Conservation (phyloP, 2,797 vertebrate genomes). For the Pelobates cultripes region DNA sequence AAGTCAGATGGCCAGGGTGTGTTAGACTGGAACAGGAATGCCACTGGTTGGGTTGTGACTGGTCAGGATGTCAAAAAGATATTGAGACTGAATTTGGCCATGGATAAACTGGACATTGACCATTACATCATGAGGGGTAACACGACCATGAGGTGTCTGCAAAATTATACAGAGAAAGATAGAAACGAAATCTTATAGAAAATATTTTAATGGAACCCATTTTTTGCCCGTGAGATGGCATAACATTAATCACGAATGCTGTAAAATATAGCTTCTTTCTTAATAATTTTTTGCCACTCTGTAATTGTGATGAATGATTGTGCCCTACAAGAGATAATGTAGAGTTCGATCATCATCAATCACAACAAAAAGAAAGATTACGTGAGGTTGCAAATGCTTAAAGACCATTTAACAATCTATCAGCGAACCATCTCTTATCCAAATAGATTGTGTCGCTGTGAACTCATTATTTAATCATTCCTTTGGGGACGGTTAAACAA, state of each 20-base stretch:
- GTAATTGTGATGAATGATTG: constrained; percentile 43
- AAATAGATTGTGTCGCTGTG: not conserved
- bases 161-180: no score
- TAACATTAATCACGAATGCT: constrained; percentile 29
- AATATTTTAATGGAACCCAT: not conserved
- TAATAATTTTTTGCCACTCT: constrained; percentile 28
- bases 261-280: not conserved
- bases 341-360: constrained; percentile 39
- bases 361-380: constrained; percentile 21
- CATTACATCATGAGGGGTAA: no score
- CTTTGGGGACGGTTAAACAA: not conserved
- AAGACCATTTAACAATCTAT: constrained; percentile 15
- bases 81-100: no score
- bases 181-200: constrained; percentile 13
- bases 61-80: no score
- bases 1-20: no score
- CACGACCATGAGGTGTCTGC: no score
- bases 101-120: no score
- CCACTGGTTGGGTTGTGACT: no score
- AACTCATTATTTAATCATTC: not conserved
- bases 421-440: not conserved
- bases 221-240: constrained; percentile 11
- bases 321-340: constrained; percentile 33
- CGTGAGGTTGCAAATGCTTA: not conserved
- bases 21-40: no score